Base-by-base conservation (phyloP, 2,888 invertebrate genomes). In the Spodoptera littoralis region DNA sequence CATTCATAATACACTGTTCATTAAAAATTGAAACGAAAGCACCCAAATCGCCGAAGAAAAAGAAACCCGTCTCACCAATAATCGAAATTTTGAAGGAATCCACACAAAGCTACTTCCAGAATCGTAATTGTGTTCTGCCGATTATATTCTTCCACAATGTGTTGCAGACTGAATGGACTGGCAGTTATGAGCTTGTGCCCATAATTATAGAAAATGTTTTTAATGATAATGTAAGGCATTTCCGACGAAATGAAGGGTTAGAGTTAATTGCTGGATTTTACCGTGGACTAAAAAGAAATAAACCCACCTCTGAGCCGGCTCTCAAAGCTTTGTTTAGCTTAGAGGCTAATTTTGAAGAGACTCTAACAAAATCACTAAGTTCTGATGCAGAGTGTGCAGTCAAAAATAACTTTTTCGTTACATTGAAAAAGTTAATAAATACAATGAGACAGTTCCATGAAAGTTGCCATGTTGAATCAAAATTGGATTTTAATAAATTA, bases 231-330 rank as follows among this genome's bases (percentile, higher is more conserved):
- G 95, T 96, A 3, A 93, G 97, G 66, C 96, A 96, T 41, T 97
- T 96, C 80, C 93, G 96, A 27, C 95, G 96, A 48, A 96, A 95
- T 69, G 97, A 97, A 89, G 96, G 96, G 0, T 80, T 96, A 1
- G 96, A 97, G 80, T 88, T 97, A 63, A 84, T 97, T 50, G 90
- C 93, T n/a, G 91, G 96, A 3, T 96, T 97, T 73, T 97, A 96
- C 84, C 93, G 94, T 52, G 96, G 96, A 76, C 88, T 95, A 12
- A 95, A 96, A 78, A 88, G 94, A 67, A 86, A 80, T 64, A 95
- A 95, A 70, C 88, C 92, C 8, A 73, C 77, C 36, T 65, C 87
- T 11, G 90, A 92, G n/a, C 82, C 84, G 45, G 83, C 88, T 18
- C 76, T 90, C 13, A 79, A 74, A 36, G 89, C 91, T 57, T 79